phyloP scores from a whole-genome alignment of 2,888 invertebrate species.

The Apocheima hispidaria region DNA sequence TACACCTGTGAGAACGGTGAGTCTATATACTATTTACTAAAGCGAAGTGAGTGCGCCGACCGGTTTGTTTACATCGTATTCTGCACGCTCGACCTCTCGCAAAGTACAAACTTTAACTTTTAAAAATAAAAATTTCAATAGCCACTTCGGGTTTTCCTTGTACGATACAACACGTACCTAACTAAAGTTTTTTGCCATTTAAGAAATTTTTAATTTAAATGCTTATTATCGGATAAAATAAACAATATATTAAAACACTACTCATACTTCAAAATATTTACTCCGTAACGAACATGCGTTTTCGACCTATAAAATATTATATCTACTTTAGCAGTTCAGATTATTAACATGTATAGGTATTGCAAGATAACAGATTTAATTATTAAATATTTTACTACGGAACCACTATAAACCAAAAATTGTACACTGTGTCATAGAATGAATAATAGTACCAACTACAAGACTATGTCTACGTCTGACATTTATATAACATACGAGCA shows the following conservation, averaged over 20 bases:
- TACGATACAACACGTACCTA: not conserved
- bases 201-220: too few relatives aligned
- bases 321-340: not conserved
- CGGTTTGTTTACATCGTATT: constrained; percentile 81
- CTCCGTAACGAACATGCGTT: not conserved
- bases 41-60: constrained; percentile 53
- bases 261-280: too few relatives aligned
- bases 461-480: not conserved
- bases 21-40: constrained; percentile 54
- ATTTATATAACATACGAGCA: not conserved
- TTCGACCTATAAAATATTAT: not conserved
- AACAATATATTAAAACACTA: too few relatives aligned
- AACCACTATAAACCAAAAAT: not conserved
- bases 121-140: constrained; percentile 41
- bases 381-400: constrained; percentile 5
- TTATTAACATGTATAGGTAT: constrained; percentile 4
- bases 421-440: not conserved
- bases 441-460: not conserved
- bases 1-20: constrained; percentile 87
- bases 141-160: constrained; percentile 44
- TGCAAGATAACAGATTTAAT: constrained; percentile 1
- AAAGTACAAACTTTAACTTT: constrained; percentile 59
- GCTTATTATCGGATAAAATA: constrained; percentile 3
- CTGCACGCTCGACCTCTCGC: constrained; percentile 77
- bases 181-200: not conserved